These are phyloP conservation scores for Trigoniulus corallinus DNA, from an alignment of 1,140 invertebrate species.

Conservation along the genomic window DNA sequence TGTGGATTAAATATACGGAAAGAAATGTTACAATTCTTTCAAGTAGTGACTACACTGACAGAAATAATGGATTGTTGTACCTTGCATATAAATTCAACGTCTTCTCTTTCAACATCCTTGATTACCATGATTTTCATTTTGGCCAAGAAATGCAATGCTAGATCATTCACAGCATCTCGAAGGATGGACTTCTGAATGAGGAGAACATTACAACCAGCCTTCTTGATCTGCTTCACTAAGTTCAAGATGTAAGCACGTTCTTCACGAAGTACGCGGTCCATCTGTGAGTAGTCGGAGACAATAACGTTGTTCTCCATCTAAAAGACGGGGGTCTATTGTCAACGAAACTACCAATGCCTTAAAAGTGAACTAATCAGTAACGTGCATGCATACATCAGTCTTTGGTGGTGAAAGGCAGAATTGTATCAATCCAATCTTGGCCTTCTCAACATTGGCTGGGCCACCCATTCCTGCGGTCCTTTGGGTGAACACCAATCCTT, in stretches of 20 bases:
- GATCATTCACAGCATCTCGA: constrained; percentile 86
- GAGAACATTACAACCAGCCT: constrained; percentile 92
- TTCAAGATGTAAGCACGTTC: constrained; percentile 96
- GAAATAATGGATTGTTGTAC: constrained; percentile 17
- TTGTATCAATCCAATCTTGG: constrained; percentile 97
- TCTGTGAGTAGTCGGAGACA: constrained; percentile 95
- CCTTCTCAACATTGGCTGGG: constrained; percentile 86
- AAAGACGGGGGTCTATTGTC: constrained; percentile 15
- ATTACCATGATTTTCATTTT: constrained; percentile 99
- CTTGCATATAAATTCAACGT: constrained; percentile 94
- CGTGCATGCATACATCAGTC: constrained; percentile 63
- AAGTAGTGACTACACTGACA: neutral
- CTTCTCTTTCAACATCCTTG: constrained; percentile 94
- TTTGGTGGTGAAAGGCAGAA: constrained; percentile 99
- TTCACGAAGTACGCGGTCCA: constrained; percentile 97
- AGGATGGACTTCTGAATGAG: constrained; percentile 98
- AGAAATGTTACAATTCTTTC: neutral
- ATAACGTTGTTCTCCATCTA: constrained; percentile 98
- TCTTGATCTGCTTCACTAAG: constrained; percentile 98
- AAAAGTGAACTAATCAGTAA: neutral
- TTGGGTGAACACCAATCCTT: constrained; percentile 87
- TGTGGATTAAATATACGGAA: too few relatives aligned
- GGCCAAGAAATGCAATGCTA: constrained; percentile 94
- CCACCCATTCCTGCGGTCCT: constrained; percentile 77
- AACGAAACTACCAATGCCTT: neutral